Evolutionary conservation across 2,888 invertebrate genomes (phyloP).

Genomic region (Drosophila heteroneura): DNA sequence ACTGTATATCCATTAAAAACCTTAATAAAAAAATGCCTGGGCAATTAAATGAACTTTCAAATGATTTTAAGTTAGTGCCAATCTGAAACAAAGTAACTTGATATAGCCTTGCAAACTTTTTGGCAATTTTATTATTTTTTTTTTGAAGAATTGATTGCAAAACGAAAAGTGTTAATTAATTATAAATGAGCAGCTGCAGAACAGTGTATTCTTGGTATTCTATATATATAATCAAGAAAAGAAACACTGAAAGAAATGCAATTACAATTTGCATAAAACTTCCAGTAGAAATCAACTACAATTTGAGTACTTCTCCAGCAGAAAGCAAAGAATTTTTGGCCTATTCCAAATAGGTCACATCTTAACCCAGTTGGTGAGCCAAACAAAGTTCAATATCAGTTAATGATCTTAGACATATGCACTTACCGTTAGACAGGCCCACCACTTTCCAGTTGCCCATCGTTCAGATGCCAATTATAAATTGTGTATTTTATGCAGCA

Average conservation of each 20-base stretch:
- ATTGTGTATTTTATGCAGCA: not conserved
- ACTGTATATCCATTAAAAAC: not conserved
- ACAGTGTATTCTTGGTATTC: not conserved
- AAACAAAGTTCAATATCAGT: not conserved
- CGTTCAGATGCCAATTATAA: not conserved
- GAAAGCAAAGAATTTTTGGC: not conserved
- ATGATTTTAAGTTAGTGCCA: not conserved
- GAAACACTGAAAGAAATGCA: not conserved
- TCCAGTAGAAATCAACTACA: not conserved
- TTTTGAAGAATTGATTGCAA: not conserved
- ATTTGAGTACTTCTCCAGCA: not conserved
- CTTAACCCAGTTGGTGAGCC: not conserved
- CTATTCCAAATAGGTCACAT: not conserved
- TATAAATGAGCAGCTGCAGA: not conserved
- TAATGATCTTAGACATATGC: not conserved
- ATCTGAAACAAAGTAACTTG: not conserved
- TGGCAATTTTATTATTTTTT: not conserved
- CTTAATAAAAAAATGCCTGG: not conserved
- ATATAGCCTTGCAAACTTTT: not conserved
- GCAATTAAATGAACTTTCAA: not conserved
- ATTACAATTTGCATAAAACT: not conserved
- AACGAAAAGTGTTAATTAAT: not conserved
- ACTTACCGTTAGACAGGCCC: not conserved
- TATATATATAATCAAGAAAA: not conserved
- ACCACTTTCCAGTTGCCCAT: not conserved